Evolutionary conservation across 2,888 invertebrate genomes (phyloP).

Genomic region (Dasysyrphus albostriatus): DNA sequence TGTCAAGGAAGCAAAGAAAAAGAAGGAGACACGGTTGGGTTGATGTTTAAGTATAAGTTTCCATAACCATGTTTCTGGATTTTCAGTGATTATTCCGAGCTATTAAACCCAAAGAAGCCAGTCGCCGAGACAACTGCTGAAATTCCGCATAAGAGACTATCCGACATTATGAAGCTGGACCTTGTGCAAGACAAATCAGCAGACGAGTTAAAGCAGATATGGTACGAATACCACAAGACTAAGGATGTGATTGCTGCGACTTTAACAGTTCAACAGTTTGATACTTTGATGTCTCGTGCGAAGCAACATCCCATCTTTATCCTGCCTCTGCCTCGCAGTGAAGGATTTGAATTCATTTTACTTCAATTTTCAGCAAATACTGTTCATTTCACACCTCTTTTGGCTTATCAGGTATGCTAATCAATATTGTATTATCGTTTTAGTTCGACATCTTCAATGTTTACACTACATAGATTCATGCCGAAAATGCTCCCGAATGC

Average conservation of each 20-base stretch:
- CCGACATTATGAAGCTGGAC: slow-evolving; percentile 91
- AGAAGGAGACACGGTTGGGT: slow-evolving; percentile 80
- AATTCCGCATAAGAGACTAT: slow-evolving; percentile 85
- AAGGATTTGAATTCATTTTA: slow-evolving; percentile 94
- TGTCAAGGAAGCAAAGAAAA: slow-evolving; percentile 80
- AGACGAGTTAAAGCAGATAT: slow-evolving; percentile 90
- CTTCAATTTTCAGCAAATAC: slow-evolving; percentile 89
- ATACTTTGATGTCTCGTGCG: slow-evolving; percentile 86
- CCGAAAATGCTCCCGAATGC: slow-evolving; percentile 95
- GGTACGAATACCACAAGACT: slow-evolving; percentile 91
- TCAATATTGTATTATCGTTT: not conserved
- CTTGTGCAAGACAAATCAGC: slow-evolving; percentile 88
- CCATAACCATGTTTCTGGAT: not conserved
- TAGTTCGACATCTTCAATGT: not conserved
- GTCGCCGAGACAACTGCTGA: slow-evolving; percentile 78
- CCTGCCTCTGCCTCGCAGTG: slow-evolving; percentile 91
- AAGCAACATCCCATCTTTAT: slow-evolving; percentile 89
- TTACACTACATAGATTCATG: slow-evolving; percentile 87
- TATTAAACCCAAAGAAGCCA: slow-evolving; percentile 87
- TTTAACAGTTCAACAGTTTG: slow-evolving; percentile 87
- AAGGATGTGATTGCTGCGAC: slow-evolving; percentile 91
- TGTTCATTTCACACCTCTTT: slow-evolving; percentile 92
- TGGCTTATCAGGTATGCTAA: slow-evolving; percentile 90
- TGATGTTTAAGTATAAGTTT: not conserved
- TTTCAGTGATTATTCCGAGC: slow-evolving; percentile 87